phyloP scores from a whole-genome alignment of 1,140 invertebrate genomes.

The Procambarus clarkii region DNA sequence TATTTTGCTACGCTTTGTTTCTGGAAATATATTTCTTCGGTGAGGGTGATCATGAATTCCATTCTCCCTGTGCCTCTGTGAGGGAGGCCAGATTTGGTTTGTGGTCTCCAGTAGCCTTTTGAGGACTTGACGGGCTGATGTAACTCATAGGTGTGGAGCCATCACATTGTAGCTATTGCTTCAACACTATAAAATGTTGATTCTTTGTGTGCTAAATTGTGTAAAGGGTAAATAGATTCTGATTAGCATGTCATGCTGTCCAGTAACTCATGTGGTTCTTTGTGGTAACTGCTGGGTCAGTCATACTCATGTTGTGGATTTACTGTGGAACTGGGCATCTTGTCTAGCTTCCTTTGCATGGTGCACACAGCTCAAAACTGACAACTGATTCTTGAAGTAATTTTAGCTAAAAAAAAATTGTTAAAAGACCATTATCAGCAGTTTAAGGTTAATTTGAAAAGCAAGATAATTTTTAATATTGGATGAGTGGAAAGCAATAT shows the following conservation, averaged over 20 bases:
- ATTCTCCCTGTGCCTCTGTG: no score
- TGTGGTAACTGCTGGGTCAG: slow-evolving; percentile 12
- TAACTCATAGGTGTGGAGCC: no score
- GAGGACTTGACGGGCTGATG: no score
- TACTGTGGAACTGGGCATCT: slow-evolving; percentile 43
- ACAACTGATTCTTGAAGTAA: not conserved
- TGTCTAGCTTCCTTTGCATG: slow-evolving; percentile 1
- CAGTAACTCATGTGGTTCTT: not conserved
- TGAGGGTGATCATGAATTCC: no score
- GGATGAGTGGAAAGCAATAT: not conserved
- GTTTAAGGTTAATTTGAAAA: not conserved
- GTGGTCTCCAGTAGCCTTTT: no score
- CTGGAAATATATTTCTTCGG: no score
- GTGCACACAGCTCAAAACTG: slow-evolving; percentile 40
- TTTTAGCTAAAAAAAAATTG: not conserved
- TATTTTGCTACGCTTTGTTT: no score
- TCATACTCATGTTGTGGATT: slow-evolving; percentile 35
- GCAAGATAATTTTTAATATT: not conserved
- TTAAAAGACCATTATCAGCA: not conserved
- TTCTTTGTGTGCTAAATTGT: no score
- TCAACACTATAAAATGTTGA: no score
- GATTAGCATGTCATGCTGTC: not conserved
- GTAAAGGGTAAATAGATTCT: not conserved
- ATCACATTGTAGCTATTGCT: no score
- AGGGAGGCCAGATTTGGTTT: no score